Percentiles rank a stretch among this genome's conserved stretches.
These are phyloP conservation scores for Gallirallus australis DNA, from an alignment of 2,797 vertebrate genomes.

Conservation along the genomic window DNA sequence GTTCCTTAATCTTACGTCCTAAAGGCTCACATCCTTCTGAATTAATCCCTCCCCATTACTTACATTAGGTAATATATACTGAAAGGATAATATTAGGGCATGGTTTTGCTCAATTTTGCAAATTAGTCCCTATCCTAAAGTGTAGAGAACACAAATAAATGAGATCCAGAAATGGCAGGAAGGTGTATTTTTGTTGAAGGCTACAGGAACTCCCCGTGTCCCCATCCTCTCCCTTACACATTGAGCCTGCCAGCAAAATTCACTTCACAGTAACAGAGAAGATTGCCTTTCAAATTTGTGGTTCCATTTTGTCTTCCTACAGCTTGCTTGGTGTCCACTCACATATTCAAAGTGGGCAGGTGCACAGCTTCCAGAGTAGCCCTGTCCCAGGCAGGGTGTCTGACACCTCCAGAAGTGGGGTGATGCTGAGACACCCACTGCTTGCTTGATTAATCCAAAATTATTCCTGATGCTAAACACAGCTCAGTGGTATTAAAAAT, in stretches of 20 bases:
- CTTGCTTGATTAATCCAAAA: background rate
- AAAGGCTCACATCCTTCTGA: background rate
- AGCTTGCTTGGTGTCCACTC: background rate
- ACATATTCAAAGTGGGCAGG: background rate
- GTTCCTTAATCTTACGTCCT: background rate
- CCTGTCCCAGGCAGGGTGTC: background rate
- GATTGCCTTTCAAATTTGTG: background rate
- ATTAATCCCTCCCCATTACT: background rate
- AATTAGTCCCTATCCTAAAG: background rate
- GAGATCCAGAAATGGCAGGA: background rate
- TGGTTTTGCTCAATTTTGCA: background rate
- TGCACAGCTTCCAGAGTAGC: rapidly evolving
- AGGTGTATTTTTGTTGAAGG: background rate
- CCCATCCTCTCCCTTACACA: background rate
- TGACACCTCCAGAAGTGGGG: background rate
- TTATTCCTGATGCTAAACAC: background rate
- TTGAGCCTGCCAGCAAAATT: background rate
- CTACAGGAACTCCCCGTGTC: rapidly evolving
- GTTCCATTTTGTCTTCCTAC: background rate
- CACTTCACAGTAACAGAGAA: background rate
- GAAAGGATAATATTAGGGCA: background rate
- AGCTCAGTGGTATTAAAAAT: background rate
- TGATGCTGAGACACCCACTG: background rate
- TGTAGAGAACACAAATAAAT: background rate
- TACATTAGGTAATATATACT: background rate